Evolutionary conservation across 2,797 vertebrate genomes (phyloP).

Genomic region (Sparidentex hasta): DNA sequence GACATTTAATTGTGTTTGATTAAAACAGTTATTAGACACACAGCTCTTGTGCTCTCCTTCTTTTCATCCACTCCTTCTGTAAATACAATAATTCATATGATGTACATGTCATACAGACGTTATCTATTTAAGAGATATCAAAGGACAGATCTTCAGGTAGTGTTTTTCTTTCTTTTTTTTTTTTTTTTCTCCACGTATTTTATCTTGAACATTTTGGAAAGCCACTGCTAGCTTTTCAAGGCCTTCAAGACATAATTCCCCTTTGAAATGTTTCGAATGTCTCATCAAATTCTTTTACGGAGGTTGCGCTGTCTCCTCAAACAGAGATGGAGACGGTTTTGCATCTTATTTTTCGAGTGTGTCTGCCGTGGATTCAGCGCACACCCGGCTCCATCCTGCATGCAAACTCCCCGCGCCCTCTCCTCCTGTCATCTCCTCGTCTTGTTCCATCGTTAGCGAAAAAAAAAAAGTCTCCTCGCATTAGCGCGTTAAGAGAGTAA

Average conservation of each 20-base stretch:
- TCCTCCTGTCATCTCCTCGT: neutral
- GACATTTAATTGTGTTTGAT: conserved; percentile 16
- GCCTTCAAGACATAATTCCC: neutral
- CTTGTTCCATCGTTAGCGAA: conserved; percentile 18
- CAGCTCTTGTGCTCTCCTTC: neutral
- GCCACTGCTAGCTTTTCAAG: neutral
- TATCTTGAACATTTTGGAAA: neutral
- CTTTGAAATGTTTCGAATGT: neutral
- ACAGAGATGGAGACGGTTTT: neutral
- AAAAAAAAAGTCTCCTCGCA: neutral
- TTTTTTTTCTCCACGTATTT: neutral
- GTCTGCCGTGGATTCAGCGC: neutral
- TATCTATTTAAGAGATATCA: neutral
- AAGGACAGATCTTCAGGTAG: neutral
- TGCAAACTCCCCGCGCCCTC: neutral
- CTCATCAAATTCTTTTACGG: neutral
- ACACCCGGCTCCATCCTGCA: neutral
- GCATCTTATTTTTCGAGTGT: neutral
- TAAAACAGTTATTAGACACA: conserved; percentile 7
- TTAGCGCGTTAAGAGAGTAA: neutral
- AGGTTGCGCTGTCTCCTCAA: neutral
- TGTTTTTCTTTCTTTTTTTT: neutral
- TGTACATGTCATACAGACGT: neutral
- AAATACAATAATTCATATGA: no score
- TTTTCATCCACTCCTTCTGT: neutral